Percentiles rank a stretch among this genome's conserved stretches.
phyloP scores from a whole-genome alignment of 2,888 invertebrate species.

The Zelleria hepariella region DNA sequence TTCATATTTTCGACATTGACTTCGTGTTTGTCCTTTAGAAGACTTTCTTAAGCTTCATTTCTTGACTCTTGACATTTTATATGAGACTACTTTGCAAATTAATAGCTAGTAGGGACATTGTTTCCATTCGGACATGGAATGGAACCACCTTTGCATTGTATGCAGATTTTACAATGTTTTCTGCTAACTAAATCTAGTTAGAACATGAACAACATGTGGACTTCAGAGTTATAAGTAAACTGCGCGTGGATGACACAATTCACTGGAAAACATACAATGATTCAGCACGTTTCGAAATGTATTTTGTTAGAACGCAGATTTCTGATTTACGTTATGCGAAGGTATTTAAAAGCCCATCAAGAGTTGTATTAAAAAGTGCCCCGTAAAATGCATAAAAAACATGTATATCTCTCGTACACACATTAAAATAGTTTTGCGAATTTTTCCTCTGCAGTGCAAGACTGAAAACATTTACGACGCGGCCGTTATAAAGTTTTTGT shows the following conservation, averaged over 20 bases:
- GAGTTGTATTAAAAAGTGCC: neutral
- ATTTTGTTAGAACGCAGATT: neutral
- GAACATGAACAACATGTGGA: too few relatives aligned
- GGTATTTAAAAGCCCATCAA: neutral
- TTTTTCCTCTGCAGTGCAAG: conserved; percentile 37
- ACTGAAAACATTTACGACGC: conserved; percentile 61
- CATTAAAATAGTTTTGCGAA: conserved; percentile 17
- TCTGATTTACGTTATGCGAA: neutral
- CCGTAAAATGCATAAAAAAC: neutral
- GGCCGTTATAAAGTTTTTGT: conserved; percentile 64
- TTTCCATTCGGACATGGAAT: neutral
- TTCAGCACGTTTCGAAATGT: neutral
- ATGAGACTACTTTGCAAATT: neutral
- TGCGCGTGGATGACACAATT: too few relatives aligned
- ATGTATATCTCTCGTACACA: neutral
- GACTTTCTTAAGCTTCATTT: neutral
- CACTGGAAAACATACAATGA: too few relatives aligned
- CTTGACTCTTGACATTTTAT: neutral
- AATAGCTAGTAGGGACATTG: neutral
- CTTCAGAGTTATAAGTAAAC: too few relatives aligned
- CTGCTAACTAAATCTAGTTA: neutral
- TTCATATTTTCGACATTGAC: neutral
- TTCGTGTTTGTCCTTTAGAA: neutral
- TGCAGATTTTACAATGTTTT: neutral
- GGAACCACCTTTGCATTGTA: neutral